Evolutionary conservation across 2,888 invertebrate species (phyloP), one percentile per base, ranked within the genome.

Genomic region (Piscicola geometra): DNA sequence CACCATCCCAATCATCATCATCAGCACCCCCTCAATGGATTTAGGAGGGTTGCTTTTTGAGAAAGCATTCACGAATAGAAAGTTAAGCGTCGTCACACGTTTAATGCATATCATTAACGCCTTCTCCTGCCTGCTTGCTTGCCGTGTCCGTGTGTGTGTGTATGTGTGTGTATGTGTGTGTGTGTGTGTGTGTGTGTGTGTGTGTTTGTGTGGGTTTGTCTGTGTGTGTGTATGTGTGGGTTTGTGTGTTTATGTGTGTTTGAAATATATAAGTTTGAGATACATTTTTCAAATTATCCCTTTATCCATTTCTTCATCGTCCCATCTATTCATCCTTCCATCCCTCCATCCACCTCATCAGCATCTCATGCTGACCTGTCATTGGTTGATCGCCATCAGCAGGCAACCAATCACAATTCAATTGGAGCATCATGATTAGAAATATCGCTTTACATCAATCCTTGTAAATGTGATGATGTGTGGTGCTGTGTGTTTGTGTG

Each of bases 81-180:
- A 47, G 50, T 47, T 47, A 47, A 47, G 50, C 50, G 50, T 47
- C 50, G 50, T 47, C 50, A 47, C 50, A 47, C 50, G 21, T 47
- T 47, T 47, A 47, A 47, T 47, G 50, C 50, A 47, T 47, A 47
- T 47, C 50, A 47, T 47, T 47, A 47, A 21, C 21, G 50, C 50
- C n/a, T n/a, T n/a, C n/a, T n/a, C n/a, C n/a, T n/a, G n/a, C n/a
- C n/a, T n/a, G n/a, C n/a, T n/a, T n/a, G n/a, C n/a, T n/a, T n/a
- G n/a, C n/a, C n/a, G n/a, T n/a, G n/a, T n/a, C n/a, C n/a, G 41
- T 41, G 41, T 41, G 60, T 56, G 60, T 56, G 60, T 25, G 60
- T 56, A 5, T 56, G 60, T 56, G 60, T 56, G n/a, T 25, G 60
- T 56, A n/a, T 56, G 60, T 56, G 60, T 56, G 41, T 41, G 41